Conservation (phyloP, 2,113 vertebrate genomes). For the Dinomys branickii region DNA sequence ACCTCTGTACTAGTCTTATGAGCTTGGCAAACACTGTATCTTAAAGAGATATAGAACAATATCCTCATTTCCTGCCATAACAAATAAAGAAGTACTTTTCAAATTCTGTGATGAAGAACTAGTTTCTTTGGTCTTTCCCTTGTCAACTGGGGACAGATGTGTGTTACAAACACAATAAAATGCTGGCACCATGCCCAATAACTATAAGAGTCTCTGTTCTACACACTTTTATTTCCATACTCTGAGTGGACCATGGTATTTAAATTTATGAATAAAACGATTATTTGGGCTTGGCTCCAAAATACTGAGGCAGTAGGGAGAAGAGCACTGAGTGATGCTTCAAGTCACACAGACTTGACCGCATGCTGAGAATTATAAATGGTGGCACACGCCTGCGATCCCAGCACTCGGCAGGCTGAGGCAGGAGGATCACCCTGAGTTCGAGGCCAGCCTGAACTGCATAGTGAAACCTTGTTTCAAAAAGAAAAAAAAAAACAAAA, state of each 20-base stretch:
- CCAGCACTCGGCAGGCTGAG: not conserved
- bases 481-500: not conserved
- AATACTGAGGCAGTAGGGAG: not conserved
- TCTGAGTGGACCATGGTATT: not conserved
- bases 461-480: not conserved
- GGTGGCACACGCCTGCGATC: not conserved
- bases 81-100: not conserved
- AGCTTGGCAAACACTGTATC: not conserved
- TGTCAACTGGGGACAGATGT: not conserved
- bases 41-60: slow-evolving; percentile 14
- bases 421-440: not conserved
- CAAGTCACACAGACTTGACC: not conserved
- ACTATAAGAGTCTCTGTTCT: not conserved
- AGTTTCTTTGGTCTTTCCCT: not conserved
- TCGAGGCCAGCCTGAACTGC: not conserved
- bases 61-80: not conserved
- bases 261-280: slow-evolving; percentile 41
- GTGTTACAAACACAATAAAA: slow-evolving; percentile 39
- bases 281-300: not conserved
- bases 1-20: not conserved
- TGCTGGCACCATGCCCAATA: not conserved
- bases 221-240: not conserved
- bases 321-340: not conserved
- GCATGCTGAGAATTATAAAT: not conserved
- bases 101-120: not conserved